Evolutionary conservation across 2,113 vertebrate species (phyloP).

Genomic region (Rousettus leschenaultii): DNA sequence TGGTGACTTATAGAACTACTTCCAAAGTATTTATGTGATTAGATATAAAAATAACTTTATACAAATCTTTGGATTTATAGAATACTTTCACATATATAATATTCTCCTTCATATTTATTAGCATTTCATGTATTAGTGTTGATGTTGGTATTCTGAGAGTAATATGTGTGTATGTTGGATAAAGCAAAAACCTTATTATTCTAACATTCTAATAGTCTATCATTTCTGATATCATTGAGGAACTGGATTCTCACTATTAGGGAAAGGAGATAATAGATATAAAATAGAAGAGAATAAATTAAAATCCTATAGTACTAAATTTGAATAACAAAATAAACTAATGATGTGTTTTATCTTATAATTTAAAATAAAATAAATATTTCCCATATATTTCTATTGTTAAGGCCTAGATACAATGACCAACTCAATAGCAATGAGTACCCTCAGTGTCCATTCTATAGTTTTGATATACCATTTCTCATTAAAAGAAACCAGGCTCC

Average conservation of each 20-base stretch:
- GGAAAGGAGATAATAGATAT: not conserved
- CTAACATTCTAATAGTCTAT: not conserved
- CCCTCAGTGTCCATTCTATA: no score
- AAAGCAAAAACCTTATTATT: not conserved
- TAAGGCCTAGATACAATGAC: not conserved
- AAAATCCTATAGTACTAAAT: not conserved
- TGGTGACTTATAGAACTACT: not conserved
- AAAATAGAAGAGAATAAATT: not conserved
- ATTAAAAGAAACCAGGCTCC: not conserved
- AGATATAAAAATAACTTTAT: not conserved
- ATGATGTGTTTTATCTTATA: not conserved
- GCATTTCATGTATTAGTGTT: not conserved
- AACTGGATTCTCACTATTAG: not conserved
- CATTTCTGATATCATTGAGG: not conserved
- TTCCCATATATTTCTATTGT: not conserved
- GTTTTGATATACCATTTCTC: not conserved
- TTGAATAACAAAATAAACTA: not conserved
- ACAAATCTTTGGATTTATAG: not conserved
- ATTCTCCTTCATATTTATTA: not conserved
- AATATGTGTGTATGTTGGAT: not conserved
- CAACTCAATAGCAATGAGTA: not conserved
- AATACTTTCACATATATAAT: not conserved
- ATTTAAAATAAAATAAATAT: conserved; percentile 14
- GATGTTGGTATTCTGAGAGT: not conserved
- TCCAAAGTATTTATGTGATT: not conserved